These are phyloP conservation scores for Dendropsophus ebraccatus DNA, from an alignment of 2,113 vertebrate genomes.

Conservation along the genomic window DNA sequence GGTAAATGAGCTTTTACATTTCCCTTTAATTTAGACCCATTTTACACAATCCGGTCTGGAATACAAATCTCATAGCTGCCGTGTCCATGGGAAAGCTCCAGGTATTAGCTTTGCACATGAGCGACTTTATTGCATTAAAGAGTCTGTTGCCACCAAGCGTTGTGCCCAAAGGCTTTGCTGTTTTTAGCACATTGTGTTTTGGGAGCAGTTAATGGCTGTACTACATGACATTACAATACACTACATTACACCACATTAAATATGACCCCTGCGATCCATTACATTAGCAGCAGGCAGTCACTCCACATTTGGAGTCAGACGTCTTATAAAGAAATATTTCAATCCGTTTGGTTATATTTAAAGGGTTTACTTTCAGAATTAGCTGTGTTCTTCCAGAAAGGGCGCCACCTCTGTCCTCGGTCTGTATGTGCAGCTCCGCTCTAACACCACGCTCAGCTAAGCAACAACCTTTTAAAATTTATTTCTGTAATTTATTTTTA, in stretches of 20 bases:
- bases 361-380: no score
- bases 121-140: constrained; percentile 13
- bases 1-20: no score
- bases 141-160: constrained; percentile 23
- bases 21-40: no score
- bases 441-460: no score
- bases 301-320: not conserved
- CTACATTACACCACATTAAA: constrained; percentile 42
- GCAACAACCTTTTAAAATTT: no score
- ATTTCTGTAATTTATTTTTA: no score
- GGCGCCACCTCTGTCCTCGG: no score
- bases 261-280: constrained; percentile 4
- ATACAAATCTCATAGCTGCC: no score
- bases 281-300: not conserved
- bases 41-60: no score
- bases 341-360: not conserved
- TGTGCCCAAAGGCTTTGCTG: constrained; percentile 24
- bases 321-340: not conserved
- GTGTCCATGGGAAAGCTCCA: not conserved
- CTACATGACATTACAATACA: constrained; percentile 21
- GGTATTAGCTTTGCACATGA: not conserved
- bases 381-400: no score
- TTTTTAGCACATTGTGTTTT: constrained; percentile 40
- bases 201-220: constrained; percentile 26
- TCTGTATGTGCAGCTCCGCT: no score